Evolutionary conservation across 2,113 vertebrate genomes (phyloP).

Genomic region (Hypanus sabinus): DNA sequence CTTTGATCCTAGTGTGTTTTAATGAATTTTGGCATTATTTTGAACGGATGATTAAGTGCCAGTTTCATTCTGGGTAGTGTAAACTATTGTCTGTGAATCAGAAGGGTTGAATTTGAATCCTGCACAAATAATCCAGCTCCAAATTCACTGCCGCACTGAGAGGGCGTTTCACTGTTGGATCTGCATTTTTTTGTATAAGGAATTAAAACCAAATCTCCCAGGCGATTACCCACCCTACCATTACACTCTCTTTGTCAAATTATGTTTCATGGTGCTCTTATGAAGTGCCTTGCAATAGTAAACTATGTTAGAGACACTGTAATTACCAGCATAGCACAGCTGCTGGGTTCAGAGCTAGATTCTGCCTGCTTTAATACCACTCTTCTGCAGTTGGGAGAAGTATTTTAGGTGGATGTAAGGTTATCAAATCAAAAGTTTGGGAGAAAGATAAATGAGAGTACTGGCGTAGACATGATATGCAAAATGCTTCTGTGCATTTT

Average conservation of each 20-base stretch:
- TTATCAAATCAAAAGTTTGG: not conserved
- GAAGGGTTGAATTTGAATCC: not conserved
- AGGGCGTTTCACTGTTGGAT: too few relatives aligned
- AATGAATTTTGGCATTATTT: not conserved
- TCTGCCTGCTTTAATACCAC: not conserved
- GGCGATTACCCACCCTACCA: too few relatives aligned
- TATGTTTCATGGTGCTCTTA: not conserved
- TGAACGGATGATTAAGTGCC: not conserved
- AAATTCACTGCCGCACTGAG: not conserved
- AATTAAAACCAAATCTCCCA: too few relatives aligned
- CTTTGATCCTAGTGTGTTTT: not conserved
- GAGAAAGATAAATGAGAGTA: too few relatives aligned
- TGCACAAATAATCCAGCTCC: not conserved
- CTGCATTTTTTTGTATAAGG: too few relatives aligned
- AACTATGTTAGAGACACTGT: not conserved
- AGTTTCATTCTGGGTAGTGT: not conserved
- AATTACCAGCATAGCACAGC: too few relatives aligned
- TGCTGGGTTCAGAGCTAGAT: not conserved
- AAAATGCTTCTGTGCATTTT: not conserved
- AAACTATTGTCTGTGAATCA: not conserved
- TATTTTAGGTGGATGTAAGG: not conserved
- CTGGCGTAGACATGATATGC: not conserved
- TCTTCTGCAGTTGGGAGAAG: not conserved
- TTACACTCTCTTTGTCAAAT: not conserved
- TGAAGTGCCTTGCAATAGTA: not conserved